A percentile compares a stretch with the other conserved stretches of the same genome.
Conservation (phyloP, 2,797 vertebrate genomes). For the Psittacula derbiana region DNA sequence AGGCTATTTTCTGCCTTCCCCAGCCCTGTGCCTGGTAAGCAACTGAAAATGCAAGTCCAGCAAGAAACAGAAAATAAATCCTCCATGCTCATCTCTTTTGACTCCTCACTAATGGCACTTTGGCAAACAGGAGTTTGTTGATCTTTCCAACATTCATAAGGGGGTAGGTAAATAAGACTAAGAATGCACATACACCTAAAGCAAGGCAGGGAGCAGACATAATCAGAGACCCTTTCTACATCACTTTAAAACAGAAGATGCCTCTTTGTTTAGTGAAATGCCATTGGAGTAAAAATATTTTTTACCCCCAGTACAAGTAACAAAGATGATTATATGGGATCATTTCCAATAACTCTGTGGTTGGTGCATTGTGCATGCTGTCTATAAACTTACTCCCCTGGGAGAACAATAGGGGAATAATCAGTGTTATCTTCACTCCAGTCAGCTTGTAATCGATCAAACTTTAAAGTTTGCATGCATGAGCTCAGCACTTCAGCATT, state of each 20-base stretch:
- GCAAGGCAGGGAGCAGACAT: not conserved
- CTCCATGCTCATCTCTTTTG: not conserved
- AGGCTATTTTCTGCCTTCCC: not conserved
- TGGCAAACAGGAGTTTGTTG: not conserved
- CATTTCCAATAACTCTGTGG: not conserved
- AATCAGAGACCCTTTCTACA: not conserved
- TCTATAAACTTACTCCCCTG: not conserved
- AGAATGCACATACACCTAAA: not conserved
- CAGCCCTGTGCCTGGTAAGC: not conserved
- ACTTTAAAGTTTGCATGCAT: not conserved
- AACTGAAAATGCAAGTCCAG: not conserved
- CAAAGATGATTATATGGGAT: not conserved
- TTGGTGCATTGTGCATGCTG: not conserved
- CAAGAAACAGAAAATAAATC: not conserved
- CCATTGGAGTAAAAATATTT: not conserved
- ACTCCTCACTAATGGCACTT: not conserved
- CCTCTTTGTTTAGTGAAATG: not conserved
- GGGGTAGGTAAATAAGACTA: not conserved
- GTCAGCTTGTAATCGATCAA: not conserved
- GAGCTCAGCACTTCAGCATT: constrained; percentile 36
- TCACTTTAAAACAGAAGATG: not conserved
- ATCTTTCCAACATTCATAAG: not conserved
- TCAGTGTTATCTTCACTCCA: constrained; percentile 15
- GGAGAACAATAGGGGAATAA: constrained; percentile 24
- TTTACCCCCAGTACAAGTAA: not conserved